Evolutionary conservation across 2,113 vertebrate species (phyloP).

Genomic region (Muscicapa adusta): DNA sequence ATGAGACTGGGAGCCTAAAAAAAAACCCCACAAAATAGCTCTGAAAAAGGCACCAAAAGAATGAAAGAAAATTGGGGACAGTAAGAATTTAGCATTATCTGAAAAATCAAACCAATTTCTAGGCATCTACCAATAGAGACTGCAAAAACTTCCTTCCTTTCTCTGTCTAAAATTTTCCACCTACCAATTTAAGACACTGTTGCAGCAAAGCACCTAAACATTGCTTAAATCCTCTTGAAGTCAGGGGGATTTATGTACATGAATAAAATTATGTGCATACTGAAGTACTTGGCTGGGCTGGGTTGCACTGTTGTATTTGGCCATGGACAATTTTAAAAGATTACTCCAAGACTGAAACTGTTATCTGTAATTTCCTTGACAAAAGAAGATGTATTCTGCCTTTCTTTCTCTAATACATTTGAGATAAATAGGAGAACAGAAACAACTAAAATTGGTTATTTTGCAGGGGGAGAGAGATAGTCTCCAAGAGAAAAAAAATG

Average conservation of each 20-base stretch:
- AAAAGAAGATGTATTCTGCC: slow-evolving; percentile 32
- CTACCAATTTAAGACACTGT: neutral
- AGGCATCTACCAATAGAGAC: neutral
- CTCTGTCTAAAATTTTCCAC: neutral
- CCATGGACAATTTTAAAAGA: slow-evolving; percentile 32
- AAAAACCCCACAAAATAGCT: neutral
- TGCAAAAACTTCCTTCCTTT: neutral
- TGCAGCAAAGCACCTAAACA: slow-evolving; percentile 21
- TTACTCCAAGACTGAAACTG: slow-evolving; percentile 15
- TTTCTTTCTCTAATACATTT: slow-evolving; percentile 28
- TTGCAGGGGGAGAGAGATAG: neutral
- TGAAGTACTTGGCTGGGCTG: slow-evolving; percentile 1
- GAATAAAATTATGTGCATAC: slow-evolving; percentile 31
- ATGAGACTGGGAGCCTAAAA: neutral
- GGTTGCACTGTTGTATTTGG: slow-evolving; percentile 15
- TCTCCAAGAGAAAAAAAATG: neutral
- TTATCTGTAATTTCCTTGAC: slow-evolving; percentile 51
- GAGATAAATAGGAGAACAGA: slow-evolving; percentile 40
- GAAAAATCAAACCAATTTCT: slow-evolving; percentile 8
- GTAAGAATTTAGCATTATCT: neutral
- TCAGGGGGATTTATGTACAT: slow-evolving; percentile 4
- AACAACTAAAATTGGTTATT: slow-evolving; percentile 30
- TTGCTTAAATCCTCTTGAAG: slow-evolving; percentile 18
- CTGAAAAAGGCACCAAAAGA: neutral
- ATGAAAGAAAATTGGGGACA: neutral